Evolutionary conservation across 2,888 invertebrate genomes (phyloP).

Genomic region (Aromia moschata): DNA sequence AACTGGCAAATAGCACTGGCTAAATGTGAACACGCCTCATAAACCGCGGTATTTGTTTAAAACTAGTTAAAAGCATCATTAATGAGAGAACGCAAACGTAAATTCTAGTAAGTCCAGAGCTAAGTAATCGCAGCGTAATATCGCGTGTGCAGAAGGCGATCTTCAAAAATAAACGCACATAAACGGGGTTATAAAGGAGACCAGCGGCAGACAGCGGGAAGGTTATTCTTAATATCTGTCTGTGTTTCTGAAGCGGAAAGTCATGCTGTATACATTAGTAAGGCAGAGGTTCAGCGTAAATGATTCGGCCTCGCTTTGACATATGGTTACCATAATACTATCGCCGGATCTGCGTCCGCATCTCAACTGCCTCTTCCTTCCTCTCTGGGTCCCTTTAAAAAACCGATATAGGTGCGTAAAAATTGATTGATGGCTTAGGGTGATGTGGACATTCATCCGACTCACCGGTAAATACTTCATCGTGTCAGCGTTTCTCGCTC

Average conservation of each 20-base stretch:
- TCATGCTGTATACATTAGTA: conserved; percentile 39
- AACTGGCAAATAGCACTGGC: too few relatives aligned
- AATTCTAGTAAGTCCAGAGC: too few relatives aligned
- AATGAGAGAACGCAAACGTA: too few relatives aligned
- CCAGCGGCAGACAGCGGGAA: conserved; percentile 25
- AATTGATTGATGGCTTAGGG: too few relatives aligned
- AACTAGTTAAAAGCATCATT: too few relatives aligned
- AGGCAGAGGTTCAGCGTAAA: conserved; percentile 12
- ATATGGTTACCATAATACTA: conserved; percentile 48
- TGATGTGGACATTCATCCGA: too few relatives aligned
- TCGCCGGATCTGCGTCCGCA: conserved; percentile 36
- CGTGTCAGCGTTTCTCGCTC: too few relatives aligned
- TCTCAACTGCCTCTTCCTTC: conserved; percentile 42
- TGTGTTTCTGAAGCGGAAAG: conserved; percentile 21
- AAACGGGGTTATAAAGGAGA: conserved; percentile 29
- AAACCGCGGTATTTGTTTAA: too few relatives aligned
- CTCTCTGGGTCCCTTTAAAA: conserved; percentile 25
- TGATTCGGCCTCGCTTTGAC: conserved; percentile 36
- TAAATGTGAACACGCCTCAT: too few relatives aligned
- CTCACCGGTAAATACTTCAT: too few relatives aligned
- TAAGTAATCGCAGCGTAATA: too few relatives aligned
- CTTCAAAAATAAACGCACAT: conserved; percentile 30
- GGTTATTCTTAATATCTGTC: conserved; percentile 21
- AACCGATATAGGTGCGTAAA: conserved; percentile 1
- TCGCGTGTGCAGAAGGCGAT: conserved; percentile 23